A percentile compares a stretch with the other conserved stretches of the same genome.
These are phyloP conservation scores for Schizothorax lantsangensis DNA, from an alignment of 2,797 vertebrate genomes.

Conservation along the genomic window DNA sequence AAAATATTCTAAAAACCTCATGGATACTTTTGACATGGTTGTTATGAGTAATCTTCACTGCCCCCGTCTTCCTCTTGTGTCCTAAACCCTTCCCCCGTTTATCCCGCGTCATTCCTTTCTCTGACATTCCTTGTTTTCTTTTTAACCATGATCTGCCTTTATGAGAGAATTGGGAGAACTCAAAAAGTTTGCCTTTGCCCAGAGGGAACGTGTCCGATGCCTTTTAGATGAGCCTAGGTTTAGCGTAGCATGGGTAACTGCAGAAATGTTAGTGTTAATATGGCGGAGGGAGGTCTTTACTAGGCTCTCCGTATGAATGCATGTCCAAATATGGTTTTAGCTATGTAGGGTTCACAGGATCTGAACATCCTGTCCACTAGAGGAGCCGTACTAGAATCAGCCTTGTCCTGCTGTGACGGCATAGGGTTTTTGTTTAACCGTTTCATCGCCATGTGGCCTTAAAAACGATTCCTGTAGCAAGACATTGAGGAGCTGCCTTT, in stretches of 20 bases:
- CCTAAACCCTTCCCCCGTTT: slow-evolving; percentile 8
- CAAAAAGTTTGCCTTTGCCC: slow-evolving; percentile 22
- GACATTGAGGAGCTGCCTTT: slow-evolving; percentile 68
- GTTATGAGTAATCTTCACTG: slow-evolving; percentile 56
- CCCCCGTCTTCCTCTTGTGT: slow-evolving; percentile 56
- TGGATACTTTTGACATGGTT: slow-evolving; percentile 58
- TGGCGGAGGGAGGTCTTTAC: slow-evolving; percentile 15
- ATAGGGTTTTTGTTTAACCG: slow-evolving; percentile 43
- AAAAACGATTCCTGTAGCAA: slow-evolving; percentile 56
- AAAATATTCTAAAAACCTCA: slow-evolving; percentile 48
- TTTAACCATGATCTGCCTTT: slow-evolving; percentile 75
- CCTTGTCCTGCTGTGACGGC: slow-evolving; percentile 36
- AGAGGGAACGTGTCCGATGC: slow-evolving; percentile 36
- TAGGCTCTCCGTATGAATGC: slow-evolving; percentile 3
- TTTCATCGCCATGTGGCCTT: slow-evolving; percentile 73
- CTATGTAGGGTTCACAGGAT: slow-evolving; percentile 18
- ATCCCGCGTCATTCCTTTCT: slow-evolving; percentile 32
- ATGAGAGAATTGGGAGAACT: slow-evolving; percentile 44
- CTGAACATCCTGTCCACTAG: slow-evolving; percentile 16
- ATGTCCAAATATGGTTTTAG: slow-evolving; percentile 10
- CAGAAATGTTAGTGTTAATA: slow-evolving; percentile 34
- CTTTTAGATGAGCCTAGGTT: slow-evolving; percentile 49
- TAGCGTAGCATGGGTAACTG: slow-evolving; percentile 22
- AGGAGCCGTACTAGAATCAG: slow-evolving; percentile 57
- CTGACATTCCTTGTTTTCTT: slow-evolving; percentile 35